phyloP scores from a whole-genome alignment of 1,140 invertebrate genomes.

The Mamestra configurata region DNA sequence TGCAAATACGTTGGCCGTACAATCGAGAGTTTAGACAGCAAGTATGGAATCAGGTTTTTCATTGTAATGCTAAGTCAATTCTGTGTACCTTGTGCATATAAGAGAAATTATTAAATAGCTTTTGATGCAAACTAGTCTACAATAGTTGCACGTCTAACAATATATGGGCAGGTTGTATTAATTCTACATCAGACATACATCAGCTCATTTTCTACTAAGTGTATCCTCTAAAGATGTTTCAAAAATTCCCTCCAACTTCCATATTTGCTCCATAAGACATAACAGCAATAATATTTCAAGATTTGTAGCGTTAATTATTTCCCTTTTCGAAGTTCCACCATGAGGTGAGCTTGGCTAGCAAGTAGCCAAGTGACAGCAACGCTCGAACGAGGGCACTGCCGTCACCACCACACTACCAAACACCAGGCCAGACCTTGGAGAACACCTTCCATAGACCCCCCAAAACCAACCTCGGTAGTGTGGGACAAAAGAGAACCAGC shows the following conservation, averaged over 20 bases:
- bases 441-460: constrained; percentile 55
- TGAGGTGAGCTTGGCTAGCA: constrained; percentile 69
- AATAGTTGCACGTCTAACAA: not conserved
- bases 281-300: constrained; percentile 47
- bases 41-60: constrained; percentile 16
- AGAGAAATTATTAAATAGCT: not conserved
- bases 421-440: not conserved
- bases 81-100: not conserved
- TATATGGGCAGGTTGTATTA: not conserved
- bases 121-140: not conserved
- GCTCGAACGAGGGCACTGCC: constrained; percentile 76
- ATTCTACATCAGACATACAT: not conserved
- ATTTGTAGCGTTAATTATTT: constrained; percentile 54
- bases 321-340: constrained; percentile 67
- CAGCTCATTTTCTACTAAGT: not conserved
- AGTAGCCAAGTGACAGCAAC: constrained; percentile 77
- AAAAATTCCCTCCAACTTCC: not conserved
- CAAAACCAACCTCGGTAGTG: not conserved
- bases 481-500: constrained; percentile 51
- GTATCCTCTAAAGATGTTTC: not conserved
- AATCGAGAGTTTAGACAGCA: constrained; percentile 24
- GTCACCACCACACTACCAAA: constrained; percentile 52
- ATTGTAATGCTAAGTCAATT: not conserved
- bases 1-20: not conserved
- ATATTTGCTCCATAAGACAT: constrained; percentile 20